phyloP scores from a whole-genome alignment of 2,113 vertebrate species.

The Paradoxurus hermaphroditus region DNA sequence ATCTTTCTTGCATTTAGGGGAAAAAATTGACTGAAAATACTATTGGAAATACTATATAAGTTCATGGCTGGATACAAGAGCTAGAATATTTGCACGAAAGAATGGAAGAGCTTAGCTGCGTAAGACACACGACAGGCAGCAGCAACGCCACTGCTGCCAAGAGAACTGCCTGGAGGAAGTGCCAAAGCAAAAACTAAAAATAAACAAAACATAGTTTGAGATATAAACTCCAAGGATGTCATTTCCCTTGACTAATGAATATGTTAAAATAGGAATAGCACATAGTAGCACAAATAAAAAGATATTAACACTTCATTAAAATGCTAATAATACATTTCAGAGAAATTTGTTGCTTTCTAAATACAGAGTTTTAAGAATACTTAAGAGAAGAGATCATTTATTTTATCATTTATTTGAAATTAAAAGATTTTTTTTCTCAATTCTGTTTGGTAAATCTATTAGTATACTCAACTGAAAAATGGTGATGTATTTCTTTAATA shows the following conservation, averaged over 20 bases:
- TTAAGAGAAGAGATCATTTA: background rate
- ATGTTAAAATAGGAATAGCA: constrained; percentile 23
- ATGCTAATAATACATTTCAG: background rate
- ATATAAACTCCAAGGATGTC: background rate
- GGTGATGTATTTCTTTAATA: background rate
- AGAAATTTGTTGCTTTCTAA: constrained; percentile 2
- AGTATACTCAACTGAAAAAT: background rate
- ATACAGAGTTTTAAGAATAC: constrained; percentile 34
- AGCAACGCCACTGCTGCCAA: background rate
- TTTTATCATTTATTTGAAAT: background rate
- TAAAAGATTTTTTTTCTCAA: background rate
- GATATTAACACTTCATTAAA: constrained; percentile 37
- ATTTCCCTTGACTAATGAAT: constrained; percentile 39
- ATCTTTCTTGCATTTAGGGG: background rate
- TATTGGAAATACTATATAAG: background rate
- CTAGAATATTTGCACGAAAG: constrained; percentile 1
- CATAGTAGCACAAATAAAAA: background rate
- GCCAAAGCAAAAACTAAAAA: constrained; percentile 26
- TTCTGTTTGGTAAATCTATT: constrained; percentile 13
- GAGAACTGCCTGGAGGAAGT: constrained; percentile 31
- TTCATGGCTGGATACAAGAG: constrained; percentile 1
- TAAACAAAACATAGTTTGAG: background rate
- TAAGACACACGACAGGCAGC: background rate
- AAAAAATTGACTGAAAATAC: background rate
- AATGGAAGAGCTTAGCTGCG: background rate